These are phyloP conservation scores for Gopherus flavomarginatus DNA, from an alignment of 2,113 vertebrate genomes.

Conservation along the genomic window DNA sequence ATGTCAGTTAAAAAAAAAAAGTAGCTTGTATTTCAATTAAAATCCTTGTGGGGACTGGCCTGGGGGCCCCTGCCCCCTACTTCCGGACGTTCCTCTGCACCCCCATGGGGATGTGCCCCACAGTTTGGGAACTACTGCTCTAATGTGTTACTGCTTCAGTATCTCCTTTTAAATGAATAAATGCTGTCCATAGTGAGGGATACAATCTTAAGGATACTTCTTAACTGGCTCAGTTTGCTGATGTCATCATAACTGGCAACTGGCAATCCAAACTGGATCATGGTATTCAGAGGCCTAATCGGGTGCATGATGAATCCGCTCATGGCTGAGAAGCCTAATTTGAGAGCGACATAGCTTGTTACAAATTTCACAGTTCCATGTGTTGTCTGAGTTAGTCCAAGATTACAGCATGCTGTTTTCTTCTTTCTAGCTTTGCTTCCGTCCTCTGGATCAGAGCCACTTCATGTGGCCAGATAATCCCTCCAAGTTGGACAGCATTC, in stretches of 20 bases:
- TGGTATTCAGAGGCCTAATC: neutral
- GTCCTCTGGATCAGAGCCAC: no score
- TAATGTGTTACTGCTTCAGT: neutral
- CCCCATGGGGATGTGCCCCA: no score
- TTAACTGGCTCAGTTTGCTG: neutral
- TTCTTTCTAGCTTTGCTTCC: no score
- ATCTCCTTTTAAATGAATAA: neutral
- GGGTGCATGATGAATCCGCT: neutral
- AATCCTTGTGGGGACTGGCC: neutral
- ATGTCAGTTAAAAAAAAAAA: neutral
- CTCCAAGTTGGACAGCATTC: no score
- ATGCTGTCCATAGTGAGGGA: neutral
- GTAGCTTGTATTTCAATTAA: neutral
- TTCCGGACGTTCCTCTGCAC: no score
- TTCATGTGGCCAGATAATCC: no score
- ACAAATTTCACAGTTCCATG: no score
- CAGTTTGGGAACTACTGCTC: no score
- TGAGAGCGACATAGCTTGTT: neutral
- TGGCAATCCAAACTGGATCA: neutral
- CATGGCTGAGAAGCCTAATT: neutral
- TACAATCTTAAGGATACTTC: neutral
- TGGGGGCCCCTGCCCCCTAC: neutral
- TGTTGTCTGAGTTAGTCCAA: neutral
- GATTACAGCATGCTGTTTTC: neutral
- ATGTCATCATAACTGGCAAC: neutral